phyloP scores from a whole-genome alignment of 2,888 invertebrate species.

The Scaptomyza polygonia region DNA sequence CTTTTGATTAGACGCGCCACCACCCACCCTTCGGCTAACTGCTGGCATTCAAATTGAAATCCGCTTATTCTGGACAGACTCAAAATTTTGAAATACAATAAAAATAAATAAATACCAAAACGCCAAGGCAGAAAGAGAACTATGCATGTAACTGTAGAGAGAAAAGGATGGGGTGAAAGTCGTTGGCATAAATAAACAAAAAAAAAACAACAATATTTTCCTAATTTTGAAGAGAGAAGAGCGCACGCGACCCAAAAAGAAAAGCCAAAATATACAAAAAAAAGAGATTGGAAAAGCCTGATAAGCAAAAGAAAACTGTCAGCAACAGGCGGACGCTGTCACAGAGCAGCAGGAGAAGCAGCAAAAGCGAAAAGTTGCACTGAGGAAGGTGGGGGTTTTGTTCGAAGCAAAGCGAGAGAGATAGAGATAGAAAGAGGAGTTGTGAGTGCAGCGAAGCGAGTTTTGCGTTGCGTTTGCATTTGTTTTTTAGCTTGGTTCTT shows the following conservation, averaged over 20 bases:
- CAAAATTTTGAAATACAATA: too few relatives aligned
- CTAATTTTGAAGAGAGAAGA: slow-evolving; percentile 61
- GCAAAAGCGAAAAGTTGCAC: slow-evolving; percentile 33
- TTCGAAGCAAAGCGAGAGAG: not conserved
- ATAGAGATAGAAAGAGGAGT: not conserved
- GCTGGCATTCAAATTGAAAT: slow-evolving; percentile 71
- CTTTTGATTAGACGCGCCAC: not conserved
- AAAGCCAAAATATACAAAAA: slow-evolving; percentile 36
- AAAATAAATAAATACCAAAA: slow-evolving; percentile 44
- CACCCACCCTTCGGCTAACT: not conserved
- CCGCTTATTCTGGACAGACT: slow-evolving; percentile 49
- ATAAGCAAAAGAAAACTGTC: slow-evolving; percentile 72
- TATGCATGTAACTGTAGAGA: not conserved
- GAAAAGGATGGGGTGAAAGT: not conserved
- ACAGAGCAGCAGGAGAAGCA: slow-evolving; percentile 31
- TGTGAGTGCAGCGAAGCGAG: slow-evolving; percentile 60
- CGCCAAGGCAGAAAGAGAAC: slow-evolving; percentile 7
- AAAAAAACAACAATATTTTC: slow-evolving; percentile 66
- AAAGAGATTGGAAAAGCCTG: slow-evolving; percentile 1
- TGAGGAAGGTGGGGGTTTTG: slow-evolving; percentile 4
- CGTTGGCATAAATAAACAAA: slow-evolving; percentile 16
- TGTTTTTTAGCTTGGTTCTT: slow-evolving; percentile 36
- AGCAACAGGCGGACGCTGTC: slow-evolving; percentile 68
- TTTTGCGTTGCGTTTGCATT: slow-evolving; percentile 19
- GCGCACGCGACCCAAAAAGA: slow-evolving; percentile 71